Evolutionary conservation across 2,888 invertebrate genomes (phyloP), one percentile per base, ranked within the genome.

Genomic region (Actias luna): DNA sequence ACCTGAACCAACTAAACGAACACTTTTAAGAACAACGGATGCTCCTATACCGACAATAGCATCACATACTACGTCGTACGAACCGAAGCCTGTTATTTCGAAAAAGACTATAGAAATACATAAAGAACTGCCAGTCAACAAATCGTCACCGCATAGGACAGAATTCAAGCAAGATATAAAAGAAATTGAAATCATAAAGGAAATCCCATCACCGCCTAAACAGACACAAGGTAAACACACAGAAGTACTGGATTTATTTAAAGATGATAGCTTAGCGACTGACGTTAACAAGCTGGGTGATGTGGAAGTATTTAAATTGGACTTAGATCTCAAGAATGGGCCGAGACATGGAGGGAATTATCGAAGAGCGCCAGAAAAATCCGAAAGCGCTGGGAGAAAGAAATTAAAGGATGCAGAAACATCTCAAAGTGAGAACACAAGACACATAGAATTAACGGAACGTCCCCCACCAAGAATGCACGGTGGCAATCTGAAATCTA

Each of bases 301-400:
- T 58, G 87, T 93, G 16, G 93, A 93, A 81, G 77, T 93, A 69
- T 92, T 93, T 61, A 83, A 78, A 66, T 82, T 86, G 66, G 79
- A 83, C 61, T 70, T 90, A 60, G 81, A 89, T 67, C 65, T 89
- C 4, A 77, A 76, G 29, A 78, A 78, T 29, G 87, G 88, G 5
- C 91, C 89, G 8, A 85, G 78, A 69, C 92, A 92, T 72, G 93
- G 93, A 52, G 93, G 93, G 31, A 93, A 93, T 68, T 92, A 92
- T 63, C 83, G 84, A 77, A 82, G 76, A 65, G 80, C 83, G 25
- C 76, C 77, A 22, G 70, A 74, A 63, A 78, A 78, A 66, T 70
- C 68, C 16, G 36, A 58, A 62, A 66, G 64, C 46, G 66, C 27
- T 33, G 64, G 42, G 29, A 59, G 29, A 46, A 77, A 74, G 67